A percentile compares a stretch with the other conserved stretches of the same genome.
These are phyloP conservation scores for Typhlichthys eigenmanni DNA, from an alignment of 2,797 vertebrate genomes.

Conservation along the genomic window DNA sequence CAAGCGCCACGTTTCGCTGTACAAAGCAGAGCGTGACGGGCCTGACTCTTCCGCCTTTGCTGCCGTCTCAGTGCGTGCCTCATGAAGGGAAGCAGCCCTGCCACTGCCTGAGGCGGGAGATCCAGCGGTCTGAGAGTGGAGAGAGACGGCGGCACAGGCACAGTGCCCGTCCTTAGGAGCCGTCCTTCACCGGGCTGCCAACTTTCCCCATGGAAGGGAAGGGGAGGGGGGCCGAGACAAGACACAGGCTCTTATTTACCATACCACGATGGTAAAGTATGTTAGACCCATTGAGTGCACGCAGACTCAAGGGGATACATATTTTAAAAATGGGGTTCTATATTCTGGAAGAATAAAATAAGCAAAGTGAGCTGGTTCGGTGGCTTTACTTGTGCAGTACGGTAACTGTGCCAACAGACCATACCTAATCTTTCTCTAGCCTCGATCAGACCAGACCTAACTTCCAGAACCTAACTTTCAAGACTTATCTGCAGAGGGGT, in stretches of 20 bases:
- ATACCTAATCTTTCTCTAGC: slow-evolving; percentile 35
- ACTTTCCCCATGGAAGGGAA: slow-evolving; percentile 50
- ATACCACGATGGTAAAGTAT: slow-evolving; percentile 29
- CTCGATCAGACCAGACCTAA: slow-evolving; percentile 58
- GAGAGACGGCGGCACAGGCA: slow-evolving; percentile 37
- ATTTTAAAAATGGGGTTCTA: too few species aligned
- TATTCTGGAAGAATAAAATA: too few species aligned
- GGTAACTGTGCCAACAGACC: too few species aligned
- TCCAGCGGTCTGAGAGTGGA: slow-evolving; percentile 51
- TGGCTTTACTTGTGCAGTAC: too few species aligned
- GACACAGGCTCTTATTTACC: slow-evolving; percentile 73
- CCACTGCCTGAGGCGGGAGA: slow-evolving; percentile 75
- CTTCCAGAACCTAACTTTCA: too few species aligned
- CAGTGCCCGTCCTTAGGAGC: slow-evolving; percentile 62
- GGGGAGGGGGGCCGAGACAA: slow-evolving; percentile 29
- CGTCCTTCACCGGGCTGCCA: slow-evolving; percentile 75
- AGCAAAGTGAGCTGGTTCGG: too few species aligned
- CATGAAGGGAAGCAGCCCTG: slow-evolving; percentile 80
- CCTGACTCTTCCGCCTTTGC: slow-evolving; percentile 60
- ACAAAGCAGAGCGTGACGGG: slow-evolving; percentile 72
- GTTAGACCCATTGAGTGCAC: too few species aligned
- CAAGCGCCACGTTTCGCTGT: slow-evolving; percentile 61
- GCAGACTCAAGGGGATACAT: too few species aligned
- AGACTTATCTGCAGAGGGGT: too few species aligned
- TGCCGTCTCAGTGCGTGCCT: slow-evolving; percentile 75